phyloP scores from a whole-genome alignment of 2,113 vertebrate species.

The Potamarius usumacintae region DNA sequence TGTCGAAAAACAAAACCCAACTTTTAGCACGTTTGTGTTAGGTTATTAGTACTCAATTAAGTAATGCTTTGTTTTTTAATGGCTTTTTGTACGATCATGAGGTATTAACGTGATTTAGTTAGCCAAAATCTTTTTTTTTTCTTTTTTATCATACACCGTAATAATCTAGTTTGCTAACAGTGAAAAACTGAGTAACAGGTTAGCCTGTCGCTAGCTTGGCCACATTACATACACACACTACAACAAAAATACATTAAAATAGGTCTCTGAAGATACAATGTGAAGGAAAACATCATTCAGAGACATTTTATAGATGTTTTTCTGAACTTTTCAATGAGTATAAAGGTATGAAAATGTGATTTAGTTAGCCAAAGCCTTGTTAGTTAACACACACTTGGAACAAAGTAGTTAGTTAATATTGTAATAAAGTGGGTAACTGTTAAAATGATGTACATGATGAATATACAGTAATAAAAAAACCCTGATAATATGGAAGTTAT shows the following conservation, averaged over 20 bases:
- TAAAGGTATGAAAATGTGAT: neutral
- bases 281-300: neutral
- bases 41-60: neutral
- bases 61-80: neutral
- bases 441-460: neutral
- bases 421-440: neutral
- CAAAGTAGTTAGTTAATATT: neutral
- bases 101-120: neutral
- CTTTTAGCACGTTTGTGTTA: neutral
- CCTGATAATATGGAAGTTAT: neutral
- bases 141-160: neutral
- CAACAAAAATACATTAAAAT: neutral
- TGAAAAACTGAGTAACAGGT: too few species aligned
- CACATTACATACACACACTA: neutral
- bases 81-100: neutral
- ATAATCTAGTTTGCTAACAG: neutral
- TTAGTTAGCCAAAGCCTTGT: neutral
- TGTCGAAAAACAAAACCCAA: neutral
- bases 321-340: neutral
- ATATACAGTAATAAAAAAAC: neutral
- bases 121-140: neutral
- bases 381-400: neutral
- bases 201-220: neutral
- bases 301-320: neutral
- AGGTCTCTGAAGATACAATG: neutral